Conservation (phyloP, 2,113 vertebrate genomes). For the Eublepharis macularius region DNA sequence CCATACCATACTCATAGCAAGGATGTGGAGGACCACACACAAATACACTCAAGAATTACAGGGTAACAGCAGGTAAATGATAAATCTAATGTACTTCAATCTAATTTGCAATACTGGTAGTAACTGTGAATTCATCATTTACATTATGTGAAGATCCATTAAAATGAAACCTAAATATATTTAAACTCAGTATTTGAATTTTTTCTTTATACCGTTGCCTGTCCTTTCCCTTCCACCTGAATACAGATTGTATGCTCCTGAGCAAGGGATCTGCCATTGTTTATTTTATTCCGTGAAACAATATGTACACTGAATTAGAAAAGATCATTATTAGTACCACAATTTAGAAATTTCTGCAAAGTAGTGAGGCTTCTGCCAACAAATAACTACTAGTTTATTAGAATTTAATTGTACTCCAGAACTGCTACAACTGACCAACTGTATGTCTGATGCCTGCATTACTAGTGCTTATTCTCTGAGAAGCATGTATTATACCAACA, state of each 20-base stretch:
- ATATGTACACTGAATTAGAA: no score
- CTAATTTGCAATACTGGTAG: no score
- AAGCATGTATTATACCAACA: no score
- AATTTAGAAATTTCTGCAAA: no score
- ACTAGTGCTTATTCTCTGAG: background rate
- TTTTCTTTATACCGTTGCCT: background rate
- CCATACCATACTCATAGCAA: no score
- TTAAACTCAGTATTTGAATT: background rate
- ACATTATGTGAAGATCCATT: no score
- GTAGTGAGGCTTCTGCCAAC: background rate
- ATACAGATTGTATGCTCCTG: background rate
- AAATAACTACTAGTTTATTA: background rate
- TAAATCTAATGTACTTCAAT: no score
- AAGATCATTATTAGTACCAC: no score
- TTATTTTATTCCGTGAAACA: background rate
- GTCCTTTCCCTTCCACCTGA: background rate
- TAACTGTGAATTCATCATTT: no score
- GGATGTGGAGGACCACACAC: no score
- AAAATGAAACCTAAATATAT: background rate
- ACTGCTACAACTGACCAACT: background rate
- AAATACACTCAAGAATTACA: no score
- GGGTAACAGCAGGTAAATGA: no score
- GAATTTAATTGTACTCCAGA: background rate
- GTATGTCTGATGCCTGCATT: background rate
- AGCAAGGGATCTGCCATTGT: background rate